phyloP scores from a whole-genome alignment of 2,113 vertebrate species.

The Sminthopsis crassicaudata region DNA sequence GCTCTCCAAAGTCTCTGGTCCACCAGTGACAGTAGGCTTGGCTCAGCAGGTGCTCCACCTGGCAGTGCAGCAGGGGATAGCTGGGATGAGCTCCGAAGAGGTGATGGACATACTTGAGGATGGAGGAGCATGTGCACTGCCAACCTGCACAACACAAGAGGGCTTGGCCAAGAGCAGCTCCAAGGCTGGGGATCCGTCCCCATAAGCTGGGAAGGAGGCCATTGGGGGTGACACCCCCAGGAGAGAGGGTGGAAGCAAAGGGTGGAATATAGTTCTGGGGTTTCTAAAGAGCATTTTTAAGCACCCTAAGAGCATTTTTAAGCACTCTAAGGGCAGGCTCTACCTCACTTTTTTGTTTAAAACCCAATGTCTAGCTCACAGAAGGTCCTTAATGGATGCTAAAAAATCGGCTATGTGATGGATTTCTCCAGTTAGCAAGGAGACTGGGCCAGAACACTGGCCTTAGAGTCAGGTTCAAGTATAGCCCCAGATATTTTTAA shows the following conservation, averaged over 20 bases:
- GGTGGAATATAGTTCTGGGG: neutral
- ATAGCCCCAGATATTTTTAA: neutral
- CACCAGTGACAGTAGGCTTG: neutral
- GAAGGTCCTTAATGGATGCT: neutral
- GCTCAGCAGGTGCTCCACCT: neutral
- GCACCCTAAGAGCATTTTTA: neutral
- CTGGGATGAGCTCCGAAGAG: neutral
- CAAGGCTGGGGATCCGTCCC: no score
- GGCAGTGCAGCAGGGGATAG: neutral
- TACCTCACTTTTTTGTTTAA: neutral
- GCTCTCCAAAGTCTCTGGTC: neutral
- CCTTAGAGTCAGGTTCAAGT: neutral
- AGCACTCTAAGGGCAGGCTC: neutral
- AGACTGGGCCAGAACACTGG: neutral
- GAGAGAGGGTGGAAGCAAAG: neutral
- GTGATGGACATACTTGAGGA: accelerated
- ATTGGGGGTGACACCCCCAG: no score
- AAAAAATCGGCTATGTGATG: neutral
- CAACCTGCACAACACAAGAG: no score
- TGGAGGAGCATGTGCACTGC: neutral
- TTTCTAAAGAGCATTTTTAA: neutral
- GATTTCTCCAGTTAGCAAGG: neutral
- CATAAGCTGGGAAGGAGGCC: neutral
- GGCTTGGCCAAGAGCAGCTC: neutral
- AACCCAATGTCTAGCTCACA: accelerated